These are phyloP conservation scores for Agrotis clavis DNA, from an alignment of 2,888 invertebrate genomes.

Conservation along the genomic window DNA sequence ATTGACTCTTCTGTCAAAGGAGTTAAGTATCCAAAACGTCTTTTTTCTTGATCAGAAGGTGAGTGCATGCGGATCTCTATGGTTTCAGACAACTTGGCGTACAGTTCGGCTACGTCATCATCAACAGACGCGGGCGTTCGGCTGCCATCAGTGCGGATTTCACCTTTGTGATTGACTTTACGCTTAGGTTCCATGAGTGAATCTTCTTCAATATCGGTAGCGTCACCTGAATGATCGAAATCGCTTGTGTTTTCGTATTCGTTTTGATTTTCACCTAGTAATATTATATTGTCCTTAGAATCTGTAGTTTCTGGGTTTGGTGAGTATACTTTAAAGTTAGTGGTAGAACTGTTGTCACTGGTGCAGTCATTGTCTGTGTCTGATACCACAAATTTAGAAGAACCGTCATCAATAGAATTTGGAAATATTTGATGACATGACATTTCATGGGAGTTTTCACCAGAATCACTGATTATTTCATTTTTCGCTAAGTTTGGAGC, in stretches of 20 bases:
- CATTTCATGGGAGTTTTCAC: conserved; percentile 8
- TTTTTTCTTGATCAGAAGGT: conserved; percentile 66
- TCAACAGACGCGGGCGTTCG: conserved; percentile 77
- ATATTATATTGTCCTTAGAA: conserved; percentile 66
- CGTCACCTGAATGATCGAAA: conserved; percentile 73
- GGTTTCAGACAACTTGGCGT: conserved; percentile 77
- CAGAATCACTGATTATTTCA: conserved; percentile 6
- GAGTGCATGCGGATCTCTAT: conserved; percentile 67
- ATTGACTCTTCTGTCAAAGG: conserved; percentile 85
- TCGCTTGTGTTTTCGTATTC: conserved; percentile 71
- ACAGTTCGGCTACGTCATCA: conserved; percentile 81
- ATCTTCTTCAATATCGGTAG: conserved; percentile 79
- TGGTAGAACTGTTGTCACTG: conserved; percentile 66
- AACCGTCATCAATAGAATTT: conserved; percentile 73
- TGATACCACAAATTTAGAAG: conserved; percentile 73
- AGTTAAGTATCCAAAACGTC: conserved; percentile 74
- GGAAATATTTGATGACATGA: conserved; percentile 45
- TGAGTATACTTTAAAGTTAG: conserved; percentile 56
- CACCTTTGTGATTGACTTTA: conserved; percentile 51
- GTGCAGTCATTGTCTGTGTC: conserved; percentile 70
- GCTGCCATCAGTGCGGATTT: conserved; percentile 71
- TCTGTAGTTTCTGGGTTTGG: conserved; percentile 69
- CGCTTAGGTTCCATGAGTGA: conserved; percentile 76
- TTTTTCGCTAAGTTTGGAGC: conserved; percentile 21
- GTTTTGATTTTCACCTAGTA: conserved; percentile 61